Conservation (phyloP, 2,888 invertebrate species). For the Tetrapedia diversipes region DNA sequence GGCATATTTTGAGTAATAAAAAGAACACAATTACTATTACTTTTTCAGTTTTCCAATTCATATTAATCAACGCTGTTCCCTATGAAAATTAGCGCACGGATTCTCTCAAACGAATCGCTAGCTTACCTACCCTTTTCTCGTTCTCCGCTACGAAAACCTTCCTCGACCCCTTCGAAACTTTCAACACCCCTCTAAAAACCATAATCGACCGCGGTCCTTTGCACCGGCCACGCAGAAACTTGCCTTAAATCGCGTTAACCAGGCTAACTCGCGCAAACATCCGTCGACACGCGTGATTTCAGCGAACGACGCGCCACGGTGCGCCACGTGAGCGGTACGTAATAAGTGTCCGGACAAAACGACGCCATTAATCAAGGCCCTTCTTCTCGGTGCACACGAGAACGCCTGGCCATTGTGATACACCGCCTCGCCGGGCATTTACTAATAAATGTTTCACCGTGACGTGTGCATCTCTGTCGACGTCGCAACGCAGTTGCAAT, state of each 20-base stretch:
- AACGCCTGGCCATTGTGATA: slow-evolving; percentile 56
- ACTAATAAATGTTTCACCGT: slow-evolving; percentile 75
- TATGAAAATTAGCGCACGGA: too few relatives aligned
- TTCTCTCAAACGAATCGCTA: too few relatives aligned
- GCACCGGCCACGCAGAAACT: too few relatives aligned
- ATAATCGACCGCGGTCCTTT: neutral
- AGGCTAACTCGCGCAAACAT: slow-evolving; percentile 17
- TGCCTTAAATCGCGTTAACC: slow-evolving; percentile 21
- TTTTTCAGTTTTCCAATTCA: too few relatives aligned
- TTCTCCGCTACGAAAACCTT: too few relatives aligned
- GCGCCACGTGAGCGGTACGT: slow-evolving; percentile 43
- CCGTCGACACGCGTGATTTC: slow-evolving; percentile 15
- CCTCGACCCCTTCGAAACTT: too few relatives aligned
- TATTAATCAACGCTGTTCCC: too few relatives aligned
- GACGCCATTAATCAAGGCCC: slow-evolving; percentile 65
- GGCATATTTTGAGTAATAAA: too few relatives aligned
- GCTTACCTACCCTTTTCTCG: too few relatives aligned
- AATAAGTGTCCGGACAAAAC: slow-evolving; percentile 67
- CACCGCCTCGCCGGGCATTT: slow-evolving; percentile 59
- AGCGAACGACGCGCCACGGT: slow-evolving; percentile 36
- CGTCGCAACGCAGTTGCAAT: slow-evolving; percentile 22
- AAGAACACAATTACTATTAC: too few relatives aligned
- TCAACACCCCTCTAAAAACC: too few relatives aligned
- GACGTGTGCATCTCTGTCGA: slow-evolving; percentile 62
- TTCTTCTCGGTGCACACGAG: slow-evolving; percentile 62